Evolutionary conservation across 2,113 vertebrate genomes (phyloP).

Genomic region (Hippocampus barbouri): DNA sequence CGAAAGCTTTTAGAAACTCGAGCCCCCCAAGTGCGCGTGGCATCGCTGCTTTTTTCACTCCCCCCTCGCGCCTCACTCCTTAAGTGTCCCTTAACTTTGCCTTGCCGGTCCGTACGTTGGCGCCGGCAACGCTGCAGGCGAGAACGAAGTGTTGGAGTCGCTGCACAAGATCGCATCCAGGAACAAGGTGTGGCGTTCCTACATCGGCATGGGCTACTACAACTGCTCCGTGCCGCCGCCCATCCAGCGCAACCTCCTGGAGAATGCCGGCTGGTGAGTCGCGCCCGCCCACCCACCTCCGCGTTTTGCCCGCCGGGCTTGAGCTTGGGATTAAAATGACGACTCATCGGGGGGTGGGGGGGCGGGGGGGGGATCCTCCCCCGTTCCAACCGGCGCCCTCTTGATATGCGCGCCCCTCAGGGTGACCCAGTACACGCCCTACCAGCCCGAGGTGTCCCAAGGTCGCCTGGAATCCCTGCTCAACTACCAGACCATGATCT

Average conservation of each 20-base stretch:
- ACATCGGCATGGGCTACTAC: constrained; percentile 98
- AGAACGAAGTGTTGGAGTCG: constrained; percentile 88
- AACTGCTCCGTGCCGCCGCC: constrained; percentile 89
- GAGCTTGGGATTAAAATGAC: too few species aligned
- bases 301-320: too few species aligned
- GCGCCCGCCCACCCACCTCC: neutral
- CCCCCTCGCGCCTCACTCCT: too few species aligned
- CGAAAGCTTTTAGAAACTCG: neutral
- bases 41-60: too few species aligned
- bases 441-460: constrained; percentile 95
- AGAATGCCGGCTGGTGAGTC: constrained; percentile 95
- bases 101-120: neutral
- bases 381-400: constrained; percentile 18
- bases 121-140: constrained; percentile 73
- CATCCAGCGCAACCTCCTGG: constrained; percentile 88
- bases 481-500: constrained; percentile 98
- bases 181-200: constrained; percentile 94
- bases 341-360: too few species aligned
- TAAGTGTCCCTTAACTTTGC: neutral
- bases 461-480: constrained; percentile 93
- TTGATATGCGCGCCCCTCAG: constrained; percentile 57
- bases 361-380: neutral
- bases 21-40: neutral
- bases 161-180: constrained; percentile 84
- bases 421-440: constrained; percentile 98